Base-by-base conservation (phyloP, 2,888 invertebrate species). In the Myopa tessellatipennis region DNA sequence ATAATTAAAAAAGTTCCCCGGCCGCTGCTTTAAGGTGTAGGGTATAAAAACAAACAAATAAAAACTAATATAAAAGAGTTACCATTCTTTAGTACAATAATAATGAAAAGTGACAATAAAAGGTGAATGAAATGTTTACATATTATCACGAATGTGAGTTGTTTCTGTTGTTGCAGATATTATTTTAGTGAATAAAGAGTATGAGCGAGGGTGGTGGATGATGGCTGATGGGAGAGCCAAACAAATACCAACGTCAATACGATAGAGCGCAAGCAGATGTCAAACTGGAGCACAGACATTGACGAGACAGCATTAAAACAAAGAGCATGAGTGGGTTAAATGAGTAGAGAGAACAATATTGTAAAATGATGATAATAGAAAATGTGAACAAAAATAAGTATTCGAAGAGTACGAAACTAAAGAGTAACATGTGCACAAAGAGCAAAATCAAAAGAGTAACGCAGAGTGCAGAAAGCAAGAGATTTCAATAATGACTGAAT, bases 261-360 rank as follows among this genome's bases (percentile, higher is more conserved):
- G 55, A 12, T n/a, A 16, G n/a, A 55, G 55, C 1, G 55, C 5
- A n/a, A 55, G 5, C 1, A 18, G 18, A n/a, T 52, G 55, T n/a
- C 36, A 50, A 65, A 74, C 36, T 67, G 34, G 67, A 67, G 60
- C 45, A 72, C 67, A 77, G 77, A 72, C 77, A 72, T 34, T 58
- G 72, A 72, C 77, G 67, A 77, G 65, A 72, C 65, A 40, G 40
- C 36, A 45, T 76, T 52, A 65, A 70, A 71, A 71, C 52, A 76
- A 63, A 61, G 69, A 60, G 61, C 50, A 52, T 45, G 34, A 68
- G 58, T 16, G 12, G 16, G 55, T 69, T 55, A 52, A 73, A n/a
- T 14, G 36, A 6, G 52, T 45, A 52, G 5, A 26, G 14, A 34
- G 36, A 26, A 69, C 52, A n/a, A 8, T 26, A 70, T 5, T n/a